A percentile compares a stretch with the other conserved stretches of the same genome.
These are phyloP conservation scores for Akabosia matsudoensis DNA, from an alignment of 1,140 invertebrate species.

Conservation along the genomic window DNA sequence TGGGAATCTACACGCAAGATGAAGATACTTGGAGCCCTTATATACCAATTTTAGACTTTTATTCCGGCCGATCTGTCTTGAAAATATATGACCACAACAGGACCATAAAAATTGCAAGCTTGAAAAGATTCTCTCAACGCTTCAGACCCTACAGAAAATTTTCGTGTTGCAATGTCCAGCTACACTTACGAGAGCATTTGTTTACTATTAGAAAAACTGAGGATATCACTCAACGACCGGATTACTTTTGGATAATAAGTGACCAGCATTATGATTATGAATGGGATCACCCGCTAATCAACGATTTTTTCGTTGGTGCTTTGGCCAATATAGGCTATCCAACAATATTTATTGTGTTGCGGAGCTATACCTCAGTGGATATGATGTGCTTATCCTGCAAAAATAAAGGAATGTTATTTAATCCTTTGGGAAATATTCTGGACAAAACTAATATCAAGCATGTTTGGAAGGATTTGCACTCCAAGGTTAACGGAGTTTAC, in stretches of 20 bases:
- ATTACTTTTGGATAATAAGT: neutral
- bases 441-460: neutral
- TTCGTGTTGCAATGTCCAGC: neutral
- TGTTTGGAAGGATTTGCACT: neutral
- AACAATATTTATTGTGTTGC: neutral
- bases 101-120: neutral
- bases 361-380: neutral
- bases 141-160: neutral
- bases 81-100: neutral
- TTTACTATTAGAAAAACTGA: neutral
- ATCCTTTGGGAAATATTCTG: neutral
- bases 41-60: neutral
- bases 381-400: neutral
- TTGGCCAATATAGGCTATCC: neutral
- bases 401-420: neutral
- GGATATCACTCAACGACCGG: neutral
- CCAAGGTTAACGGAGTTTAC: neutral
- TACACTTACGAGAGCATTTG: neutral
- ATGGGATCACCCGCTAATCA: neutral
- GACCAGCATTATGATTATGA: neutral
- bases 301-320: neutral
- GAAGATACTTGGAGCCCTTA: neutral
- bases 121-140: neutral
- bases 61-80: neutral
- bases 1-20: neutral